Evolutionary conservation across 2,113 vertebrate genomes (phyloP), one percentile per base, ranked within the genome.

Genomic region (Macrotus californicus): DNA sequence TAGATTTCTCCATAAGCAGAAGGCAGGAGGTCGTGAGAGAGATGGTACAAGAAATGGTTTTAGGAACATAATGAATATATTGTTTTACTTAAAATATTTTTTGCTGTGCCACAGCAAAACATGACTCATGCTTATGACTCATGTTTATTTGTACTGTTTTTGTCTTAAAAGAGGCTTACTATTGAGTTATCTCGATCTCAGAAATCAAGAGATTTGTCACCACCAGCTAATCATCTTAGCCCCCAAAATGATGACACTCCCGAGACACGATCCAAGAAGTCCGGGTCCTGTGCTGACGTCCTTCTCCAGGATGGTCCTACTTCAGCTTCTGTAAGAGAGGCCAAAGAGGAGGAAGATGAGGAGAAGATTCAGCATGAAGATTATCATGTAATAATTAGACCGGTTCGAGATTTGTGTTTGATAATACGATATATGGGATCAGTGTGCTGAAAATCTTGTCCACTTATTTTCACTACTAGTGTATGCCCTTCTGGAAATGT

Each of bases 181-280:
- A 99, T 99, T n/a, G 99, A 99, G 43, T 98, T 99, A 89, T 99
- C 99, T 94, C 98, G 99, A 83, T 98, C 98, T 81, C 99, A 99
- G 97, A 99, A 99, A 61, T 99, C 99, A 2, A 99, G 99, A 82
- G 99, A 99, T 96, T 98, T 99, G 77, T 99, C 99, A 13, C 99
- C 99, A 22, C 99, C 99, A 22, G 99, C 99, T 97, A 98, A 98
- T 93, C 99, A 99, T 92, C 98, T 98, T 18, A 99, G 99, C 15
- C 98, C 99, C 41, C 98, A 99, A 80, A 98, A 98, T 64, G 99
- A 99, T 80, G 98, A 99, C 21, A 97, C 97, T 75, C 96, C 98
- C 0, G 99, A 99, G 84, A 98, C 98, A n/a, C 98, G 98, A 67
- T 66, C 98, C 43, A 99, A 98, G 93, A 99, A 99, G 91, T 46